Evolutionary conservation across 2,113 vertebrate genomes (phyloP).

Genomic region (Rhinopomastus cyanomelas): DNA sequence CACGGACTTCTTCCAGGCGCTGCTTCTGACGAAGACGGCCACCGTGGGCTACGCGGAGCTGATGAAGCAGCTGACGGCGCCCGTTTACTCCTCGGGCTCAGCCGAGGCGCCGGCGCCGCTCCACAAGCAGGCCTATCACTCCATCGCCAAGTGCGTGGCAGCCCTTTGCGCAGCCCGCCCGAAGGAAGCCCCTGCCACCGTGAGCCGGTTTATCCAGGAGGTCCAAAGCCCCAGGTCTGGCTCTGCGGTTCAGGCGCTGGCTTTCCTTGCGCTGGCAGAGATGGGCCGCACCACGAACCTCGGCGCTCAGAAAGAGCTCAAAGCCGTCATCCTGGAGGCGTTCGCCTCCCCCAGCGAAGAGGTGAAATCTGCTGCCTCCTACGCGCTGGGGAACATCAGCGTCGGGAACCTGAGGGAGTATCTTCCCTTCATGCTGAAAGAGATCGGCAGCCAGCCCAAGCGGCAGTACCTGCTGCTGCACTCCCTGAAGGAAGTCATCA

Average conservation of each 20-base stretch:
- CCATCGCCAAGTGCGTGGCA: conserved; percentile 86
- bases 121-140: conserved; percentile 87
- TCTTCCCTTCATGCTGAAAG: conserved; percentile 88
- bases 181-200: conserved; percentile 78
- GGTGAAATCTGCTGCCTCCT: conserved; percentile 88
- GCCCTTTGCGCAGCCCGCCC: conserved; percentile 83
- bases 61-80: conserved; percentile 80
- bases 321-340: conserved; percentile 85
- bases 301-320: conserved; percentile 85
- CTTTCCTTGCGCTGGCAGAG: conserved; percentile 89
- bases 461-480: conserved; percentile 91
- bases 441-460: conserved; percentile 85
- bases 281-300: conserved; percentile 83
- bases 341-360: conserved; percentile 87
- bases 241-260: conserved; percentile 81
- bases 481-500: conserved; percentile 90
- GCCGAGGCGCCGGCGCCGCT: neutral
- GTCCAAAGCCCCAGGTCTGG: conserved; percentile 79
- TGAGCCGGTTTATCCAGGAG: conserved; percentile 83
- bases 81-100: conserved; percentile 64
- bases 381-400: conserved; percentile 85
- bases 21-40: conserved; percentile 78
- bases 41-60: conserved; percentile 78
- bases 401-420: conserved; percentile 85
- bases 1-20: conserved; percentile 81